phyloP scores from a whole-genome alignment of 2,113 vertebrate genomes.

The Himantopus leucocephalus region DNA sequence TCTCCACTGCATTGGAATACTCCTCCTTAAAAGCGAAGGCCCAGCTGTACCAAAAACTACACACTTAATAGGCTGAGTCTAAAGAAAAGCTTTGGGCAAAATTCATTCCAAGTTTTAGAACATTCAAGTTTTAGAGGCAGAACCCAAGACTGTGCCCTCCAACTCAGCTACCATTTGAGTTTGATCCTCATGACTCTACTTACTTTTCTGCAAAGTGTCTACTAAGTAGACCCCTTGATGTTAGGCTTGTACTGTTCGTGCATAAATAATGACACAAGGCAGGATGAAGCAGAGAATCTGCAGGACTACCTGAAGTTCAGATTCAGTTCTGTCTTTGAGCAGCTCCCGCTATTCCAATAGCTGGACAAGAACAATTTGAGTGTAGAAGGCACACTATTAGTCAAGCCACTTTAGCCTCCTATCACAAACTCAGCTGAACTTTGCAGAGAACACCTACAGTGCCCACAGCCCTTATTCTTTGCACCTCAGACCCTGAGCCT shows the following conservation, averaged over 20 bases:
- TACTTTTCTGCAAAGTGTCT: background rate
- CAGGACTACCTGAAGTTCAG: background rate
- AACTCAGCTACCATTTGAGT: background rate
- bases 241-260: background rate
- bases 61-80: background rate
- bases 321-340: background rate
- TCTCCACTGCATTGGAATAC: background rate
- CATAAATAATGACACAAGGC: background rate
- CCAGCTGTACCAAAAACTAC: background rate
- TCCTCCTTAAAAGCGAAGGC: background rate
- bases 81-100: background rate
- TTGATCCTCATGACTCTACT: background rate
- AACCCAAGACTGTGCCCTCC: background rate
- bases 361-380: background rate
- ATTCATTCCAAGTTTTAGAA: background rate
- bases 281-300: background rate
- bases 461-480: background rate
- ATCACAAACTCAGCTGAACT: background rate
- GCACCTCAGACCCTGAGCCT: background rate
- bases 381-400: background rate
- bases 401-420: background rate
- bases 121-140: background rate
- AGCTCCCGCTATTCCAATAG: background rate
- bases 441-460: background rate
- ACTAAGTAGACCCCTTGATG: background rate